Evolutionary conservation across 2,888 invertebrate genomes (phyloP).

Genomic region (Sialis fuliginosa): DNA sequence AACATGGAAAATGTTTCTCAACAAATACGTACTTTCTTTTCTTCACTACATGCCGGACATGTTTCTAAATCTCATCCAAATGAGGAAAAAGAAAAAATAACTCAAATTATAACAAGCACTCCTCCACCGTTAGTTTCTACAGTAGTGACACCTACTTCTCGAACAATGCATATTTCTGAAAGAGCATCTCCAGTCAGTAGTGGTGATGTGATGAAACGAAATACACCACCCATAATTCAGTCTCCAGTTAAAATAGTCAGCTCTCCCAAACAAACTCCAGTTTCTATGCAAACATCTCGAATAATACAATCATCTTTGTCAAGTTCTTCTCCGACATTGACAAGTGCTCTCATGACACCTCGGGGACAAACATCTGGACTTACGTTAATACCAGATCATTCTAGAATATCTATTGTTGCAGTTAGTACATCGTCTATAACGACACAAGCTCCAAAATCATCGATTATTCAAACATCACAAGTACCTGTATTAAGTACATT

Average conservation of each 20-base stretch:
- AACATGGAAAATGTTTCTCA: slow-evolving; percentile 55
- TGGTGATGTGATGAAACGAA: slow-evolving; percentile 12
- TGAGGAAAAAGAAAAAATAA: slow-evolving; percentile 23
- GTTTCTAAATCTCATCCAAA: slow-evolving; percentile 31
- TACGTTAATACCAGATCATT: slow-evolving; percentile 19
- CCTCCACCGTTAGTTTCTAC: slow-evolving; percentile 12
- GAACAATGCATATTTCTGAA: slow-evolving; percentile 11
- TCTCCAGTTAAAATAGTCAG: background rate
- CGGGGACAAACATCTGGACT: slow-evolving; percentile 14
- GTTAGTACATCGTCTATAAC: slow-evolving; percentile 10
- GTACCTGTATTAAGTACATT: background rate
- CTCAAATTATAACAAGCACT: slow-evolving; percentile 17
- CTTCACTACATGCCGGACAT: slow-evolving; percentile 42
- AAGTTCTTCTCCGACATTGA: slow-evolving; percentile 9
- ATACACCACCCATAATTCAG: background rate
- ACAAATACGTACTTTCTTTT: slow-evolving; percentile 45
- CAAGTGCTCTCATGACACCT: slow-evolving; percentile 13
- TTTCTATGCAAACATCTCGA: background rate
- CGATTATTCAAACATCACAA: background rate
- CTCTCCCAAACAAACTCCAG: background rate
- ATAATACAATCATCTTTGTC: slow-evolving; percentile 4
- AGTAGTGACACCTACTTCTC: slow-evolving; percentile 13
- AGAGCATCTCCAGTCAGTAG: slow-evolving; percentile 15
- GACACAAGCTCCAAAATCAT: slow-evolving; percentile 8
- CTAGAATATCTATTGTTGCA: slow-evolving; percentile 17